These are phyloP conservation scores for Hecatera dysodea DNA, from an alignment of 2,888 invertebrate genomes.

Conservation along the genomic window DNA sequence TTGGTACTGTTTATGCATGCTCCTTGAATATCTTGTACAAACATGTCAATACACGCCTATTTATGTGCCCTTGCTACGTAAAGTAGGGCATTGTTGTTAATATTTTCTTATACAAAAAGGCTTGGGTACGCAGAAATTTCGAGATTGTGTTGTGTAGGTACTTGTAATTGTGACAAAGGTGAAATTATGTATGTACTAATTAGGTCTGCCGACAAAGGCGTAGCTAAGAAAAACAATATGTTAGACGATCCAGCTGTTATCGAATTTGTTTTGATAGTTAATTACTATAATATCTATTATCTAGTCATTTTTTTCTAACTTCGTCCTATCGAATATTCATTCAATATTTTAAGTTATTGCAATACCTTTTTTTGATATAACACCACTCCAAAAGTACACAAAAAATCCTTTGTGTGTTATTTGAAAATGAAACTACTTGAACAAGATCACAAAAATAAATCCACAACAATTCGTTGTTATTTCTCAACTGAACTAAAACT, in stretches of 20 bases:
- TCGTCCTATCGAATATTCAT: background rate
- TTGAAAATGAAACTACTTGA: background rate
- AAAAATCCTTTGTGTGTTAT: background rate
- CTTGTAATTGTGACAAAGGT: conserved; percentile 9
- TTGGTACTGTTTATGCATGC: conserved; percentile 26
- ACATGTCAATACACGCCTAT: conserved; percentile 72
- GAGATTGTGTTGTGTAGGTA: conserved; percentile 10
- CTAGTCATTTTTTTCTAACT: background rate
- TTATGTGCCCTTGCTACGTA: conserved; percentile 58
- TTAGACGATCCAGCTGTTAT: background rate
- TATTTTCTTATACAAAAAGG: conserved; percentile 49
- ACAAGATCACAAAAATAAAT: conserved; percentile 7
- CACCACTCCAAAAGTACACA: background rate
- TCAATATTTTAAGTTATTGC: background rate
- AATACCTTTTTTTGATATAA: background rate
- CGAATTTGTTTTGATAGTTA: background rate
- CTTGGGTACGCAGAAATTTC: conserved; percentile 30
- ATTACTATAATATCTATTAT: background rate
- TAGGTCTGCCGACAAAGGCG: background rate
- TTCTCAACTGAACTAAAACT: conserved; percentile 3
- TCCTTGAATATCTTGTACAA: conserved; percentile 66
- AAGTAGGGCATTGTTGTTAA: conserved; percentile 47
- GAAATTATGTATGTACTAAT: conserved; percentile 39
- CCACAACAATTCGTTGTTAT: background rate
- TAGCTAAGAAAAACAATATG: background rate